Base-by-base conservation (phyloP, 2,113 vertebrate species). In the Corythaeola cristata region DNA sequence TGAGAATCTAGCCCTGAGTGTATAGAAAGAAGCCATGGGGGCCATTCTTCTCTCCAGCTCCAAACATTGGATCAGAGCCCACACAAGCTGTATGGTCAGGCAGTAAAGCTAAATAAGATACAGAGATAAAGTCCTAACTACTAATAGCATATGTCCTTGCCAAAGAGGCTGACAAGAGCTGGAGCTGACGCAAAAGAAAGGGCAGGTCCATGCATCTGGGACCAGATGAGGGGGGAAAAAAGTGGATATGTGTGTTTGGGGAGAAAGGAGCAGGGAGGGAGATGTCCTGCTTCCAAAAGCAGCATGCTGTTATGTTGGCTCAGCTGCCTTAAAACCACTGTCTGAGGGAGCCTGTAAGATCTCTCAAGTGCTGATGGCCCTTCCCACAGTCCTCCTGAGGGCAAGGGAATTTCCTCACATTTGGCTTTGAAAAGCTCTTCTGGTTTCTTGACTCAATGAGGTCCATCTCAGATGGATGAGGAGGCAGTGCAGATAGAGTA, bases 31-130 rank as follows among this genome's bases (percentile, higher is more conserved):
- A 92, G 27, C 32, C 2, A 1, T 23, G 24, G 27, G 32, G 53
- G 11, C 32, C 1, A 1, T 23, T 69, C 21, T 67, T 53, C 19
- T 79, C 49, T 39, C 15, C 0, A 0, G 32, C 22, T 86, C 56
- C 39, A 81, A 27, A 56, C n/a, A 19, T 6, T 82, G 81, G 67
- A 72, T 6, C 19, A 45, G 30, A 76, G 64, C 66, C 87, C 44
- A 37, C 58, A 60, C 26, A 89, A 56, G 49, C 53, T 69, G 22
- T 71, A 76, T 3, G 4, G 33, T 41, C 47, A 62, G 68, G 12
- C 63, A n/a, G 2, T n/a, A 49, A 91, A 83, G 39, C 67, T 63
- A 41, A 92, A 6, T 28, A 60, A 71, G 41, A 22, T 11, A 37
- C 20, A 72, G 41, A 85, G 27, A 32, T 30, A 55, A 69, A 89